Conservation (phyloP, 2,113 vertebrate species). For the Carassius auratus region DNA sequence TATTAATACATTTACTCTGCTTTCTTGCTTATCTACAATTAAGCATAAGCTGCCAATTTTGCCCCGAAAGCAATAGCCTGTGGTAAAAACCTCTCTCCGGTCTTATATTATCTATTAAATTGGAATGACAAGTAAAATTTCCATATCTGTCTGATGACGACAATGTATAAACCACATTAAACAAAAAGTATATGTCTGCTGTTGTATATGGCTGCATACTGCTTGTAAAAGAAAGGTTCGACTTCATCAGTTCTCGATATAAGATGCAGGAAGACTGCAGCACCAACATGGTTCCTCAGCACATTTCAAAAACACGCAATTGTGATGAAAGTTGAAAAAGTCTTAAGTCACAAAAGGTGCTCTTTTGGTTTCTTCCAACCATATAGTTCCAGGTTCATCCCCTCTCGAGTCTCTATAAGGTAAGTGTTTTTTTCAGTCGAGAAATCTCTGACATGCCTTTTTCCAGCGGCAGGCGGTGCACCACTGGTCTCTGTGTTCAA, state of each 20-base stretch:
- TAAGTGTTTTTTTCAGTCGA: constrained; percentile 71
- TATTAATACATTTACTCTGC: constrained; percentile 20
- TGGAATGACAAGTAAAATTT: constrained; percentile 47
- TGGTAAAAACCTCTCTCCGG: not conserved
- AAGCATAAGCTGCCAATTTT: constrained; percentile 55
- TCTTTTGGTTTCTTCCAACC: constrained; percentile 45
- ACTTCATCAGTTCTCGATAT: constrained; percentile 23
- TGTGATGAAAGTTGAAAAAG: constrained; percentile 21
- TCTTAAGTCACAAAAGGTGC: constrained; percentile 27
- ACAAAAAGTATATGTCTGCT: not conserved
- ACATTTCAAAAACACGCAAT: constrained; percentile 13
- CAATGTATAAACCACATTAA: not conserved
- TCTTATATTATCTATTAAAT: not conserved
- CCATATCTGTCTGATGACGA: constrained; percentile 3
- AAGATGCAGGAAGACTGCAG: constrained; percentile 49
- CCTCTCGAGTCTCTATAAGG: not conserved
- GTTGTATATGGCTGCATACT: not conserved
- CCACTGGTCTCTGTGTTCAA: constrained; percentile 88
- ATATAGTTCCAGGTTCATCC: constrained; percentile 27
- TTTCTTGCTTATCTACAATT: constrained; percentile 27
- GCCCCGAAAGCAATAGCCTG: constrained; percentile 36
- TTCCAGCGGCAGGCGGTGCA: constrained; percentile 90
- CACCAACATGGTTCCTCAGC: constrained; percentile 31
- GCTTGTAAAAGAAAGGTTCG: not conserved
- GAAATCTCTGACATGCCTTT: constrained; percentile 88